A percentile compares a stretch with the other conserved stretches of the same genome.
These are phyloP conservation scores for Hemibagrus wyckioides DNA, from an alignment of 2,113 vertebrate species.

Conservation along the genomic window DNA sequence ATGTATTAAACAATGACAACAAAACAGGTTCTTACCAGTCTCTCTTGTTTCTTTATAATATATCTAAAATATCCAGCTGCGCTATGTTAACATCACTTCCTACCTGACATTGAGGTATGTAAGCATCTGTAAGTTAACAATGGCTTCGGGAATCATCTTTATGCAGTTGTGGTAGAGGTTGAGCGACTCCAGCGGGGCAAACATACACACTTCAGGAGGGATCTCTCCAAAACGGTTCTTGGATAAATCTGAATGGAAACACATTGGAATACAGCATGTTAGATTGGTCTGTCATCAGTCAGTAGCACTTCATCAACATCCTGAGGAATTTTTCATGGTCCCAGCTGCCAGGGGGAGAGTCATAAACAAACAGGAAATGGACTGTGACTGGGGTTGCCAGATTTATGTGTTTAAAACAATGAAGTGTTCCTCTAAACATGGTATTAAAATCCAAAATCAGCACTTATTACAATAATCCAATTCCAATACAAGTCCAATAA, in stretches of 20 bases:
- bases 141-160: conserved; percentile 93
- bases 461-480: not conserved
- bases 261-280: not conserved
- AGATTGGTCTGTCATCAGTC: not conserved
- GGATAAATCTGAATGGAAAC: conserved; percentile 84
- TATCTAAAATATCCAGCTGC: not conserved
- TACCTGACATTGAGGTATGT: conserved; percentile 98
- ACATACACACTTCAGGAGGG: conserved; percentile 92
- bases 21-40: not conserved
- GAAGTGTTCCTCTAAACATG: not conserved
- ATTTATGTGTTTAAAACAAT: not conserved
- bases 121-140: conserved; percentile 96
- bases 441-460: not conserved
- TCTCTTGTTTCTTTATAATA: not conserved
- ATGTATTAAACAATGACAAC: not conserved
- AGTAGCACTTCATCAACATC: not conserved
- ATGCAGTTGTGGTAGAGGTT: conserved; percentile 99
- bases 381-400: not conserved
- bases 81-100: not conserved
- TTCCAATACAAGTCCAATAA: not conserved
- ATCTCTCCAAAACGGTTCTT: conserved; percentile 96
- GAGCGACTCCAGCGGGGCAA: conserved; percentile 92
- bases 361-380: not conserved
- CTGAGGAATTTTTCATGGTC: not conserved
- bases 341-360: not conserved